Conservation (phyloP, 2,113 vertebrate species). For the Scalopus aquaticus region DNA sequence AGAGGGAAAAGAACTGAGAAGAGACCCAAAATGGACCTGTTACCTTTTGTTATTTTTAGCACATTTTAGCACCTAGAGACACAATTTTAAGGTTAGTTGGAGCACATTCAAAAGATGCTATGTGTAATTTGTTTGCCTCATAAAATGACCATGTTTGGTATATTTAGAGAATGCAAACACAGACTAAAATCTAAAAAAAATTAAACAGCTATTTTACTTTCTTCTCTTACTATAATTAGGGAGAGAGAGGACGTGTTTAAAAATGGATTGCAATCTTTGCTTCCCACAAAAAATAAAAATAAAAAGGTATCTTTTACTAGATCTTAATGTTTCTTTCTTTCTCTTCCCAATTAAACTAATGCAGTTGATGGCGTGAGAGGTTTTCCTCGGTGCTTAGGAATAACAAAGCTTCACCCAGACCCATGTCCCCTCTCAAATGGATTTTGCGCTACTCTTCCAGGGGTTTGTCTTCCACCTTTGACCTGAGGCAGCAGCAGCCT, state of each 20-base stretch:
- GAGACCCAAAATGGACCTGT: background rate
- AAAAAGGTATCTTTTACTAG: constrained; percentile 35
- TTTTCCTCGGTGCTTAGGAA: background rate
- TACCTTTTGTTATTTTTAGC: background rate
- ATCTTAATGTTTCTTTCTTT: constrained; percentile 41
- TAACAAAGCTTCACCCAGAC: constrained; percentile 6
- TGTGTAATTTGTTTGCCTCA: constrained; percentile 8
- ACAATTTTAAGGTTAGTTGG: background rate
- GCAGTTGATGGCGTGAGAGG: background rate
- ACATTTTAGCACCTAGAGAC: background rate
- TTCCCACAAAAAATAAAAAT: background rate
- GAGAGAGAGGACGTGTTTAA: background rate
- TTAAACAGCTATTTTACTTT: constrained; percentile 24
- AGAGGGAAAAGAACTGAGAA: background rate
- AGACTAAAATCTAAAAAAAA: background rate
- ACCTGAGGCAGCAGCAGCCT: background rate
- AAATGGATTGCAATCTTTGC: background rate
- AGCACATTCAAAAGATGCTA: constrained; percentile 9
- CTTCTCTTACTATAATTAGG: constrained; percentile 2
- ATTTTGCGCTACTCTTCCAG: background rate
- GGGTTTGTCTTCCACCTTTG: background rate
- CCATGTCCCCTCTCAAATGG: background rate
- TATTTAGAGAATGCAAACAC: constrained; percentile 3
- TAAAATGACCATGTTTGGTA: background rate
- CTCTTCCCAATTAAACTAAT: constrained; percentile 23